Base-by-base conservation (phyloP, 2,797 vertebrate species). In the Hephaestus fuliginosus region DNA sequence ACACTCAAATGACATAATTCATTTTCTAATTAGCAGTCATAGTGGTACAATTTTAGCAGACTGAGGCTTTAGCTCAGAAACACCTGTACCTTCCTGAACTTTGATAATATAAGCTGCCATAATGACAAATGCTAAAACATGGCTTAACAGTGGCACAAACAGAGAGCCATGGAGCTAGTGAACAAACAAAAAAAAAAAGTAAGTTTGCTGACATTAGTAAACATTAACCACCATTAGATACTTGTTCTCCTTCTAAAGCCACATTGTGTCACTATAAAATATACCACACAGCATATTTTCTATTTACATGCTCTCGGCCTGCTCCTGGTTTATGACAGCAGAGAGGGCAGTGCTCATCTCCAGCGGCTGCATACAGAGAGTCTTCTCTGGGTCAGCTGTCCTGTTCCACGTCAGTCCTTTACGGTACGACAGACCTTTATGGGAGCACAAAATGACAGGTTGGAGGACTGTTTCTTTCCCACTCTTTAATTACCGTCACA, bases 401-500 rank as follows among this genome's bases (percentile, higher is more conserved):
- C 96, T 95, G 80, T 88, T 95, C 98, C 97, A 99, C 0, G 92
- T 90, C 28, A 99, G 92, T 51, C 98, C 98, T 91, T 97, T 98
- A 46, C 98, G 96, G 91, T 99, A 99, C 0, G 98, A 99, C 87
- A 99, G 95, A 87, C 98, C 98, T 99, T 78, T 11, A 89, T 3
- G 14, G 39, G 39, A 67, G 5, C 52, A 55, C 3, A 1, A 56
- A 76, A 0, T 51, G 15, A 62, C 7, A 52, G n/a, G 28, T 53
- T 51, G 3, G 7, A 14, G 28, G 9, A 62, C 0, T 0, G 0
- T 49, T 41, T 57, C 1, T 51, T 4, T n/a, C 28, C 5, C 14
- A n/a, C 1, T 22, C 15, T 39, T 30, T 4, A 57, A 52, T 12
- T 3, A 36, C 17, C 11, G 3, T 5, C n/a, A 43, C 18, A 33